A percentile compares a stretch with the other conserved stretches of the same genome.
phyloP scores from a whole-genome alignment of 2,888 invertebrate species.

The Mystacides longicornis region DNA sequence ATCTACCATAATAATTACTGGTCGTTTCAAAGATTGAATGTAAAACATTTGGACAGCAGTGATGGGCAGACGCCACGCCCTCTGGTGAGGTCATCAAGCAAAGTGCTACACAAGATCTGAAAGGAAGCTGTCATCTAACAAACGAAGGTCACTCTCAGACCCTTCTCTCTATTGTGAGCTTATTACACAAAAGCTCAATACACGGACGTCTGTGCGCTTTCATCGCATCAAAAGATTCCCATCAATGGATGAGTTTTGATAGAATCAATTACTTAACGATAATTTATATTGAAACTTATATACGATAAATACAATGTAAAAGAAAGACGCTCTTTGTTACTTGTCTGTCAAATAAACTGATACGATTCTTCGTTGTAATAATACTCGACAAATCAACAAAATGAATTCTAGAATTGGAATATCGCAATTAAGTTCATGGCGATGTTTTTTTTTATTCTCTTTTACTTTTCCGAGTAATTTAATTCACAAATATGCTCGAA shows the following conservation, averaged over 20 bases:
- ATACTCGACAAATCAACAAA: too few relatives aligned
- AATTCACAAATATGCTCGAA: not conserved
- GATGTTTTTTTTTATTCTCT: too few relatives aligned
- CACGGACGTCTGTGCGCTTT: not conserved
- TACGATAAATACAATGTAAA: too few relatives aligned
- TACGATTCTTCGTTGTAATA: too few relatives aligned
- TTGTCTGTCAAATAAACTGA: too few relatives aligned
- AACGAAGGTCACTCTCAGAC: not conserved
- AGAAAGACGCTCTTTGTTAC: too few relatives aligned
- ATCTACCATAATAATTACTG: too few relatives aligned
- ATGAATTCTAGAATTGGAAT: too few relatives aligned
- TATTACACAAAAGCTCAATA: not conserved
- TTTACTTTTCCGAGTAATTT: too few relatives aligned
- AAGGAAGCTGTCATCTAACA: constrained; percentile 5
- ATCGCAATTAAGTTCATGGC: too few relatives aligned
- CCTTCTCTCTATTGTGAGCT: not conserved
- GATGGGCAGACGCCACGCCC: constrained; percentile 4
- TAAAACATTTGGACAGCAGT: not conserved
- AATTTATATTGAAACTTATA: constrained; percentile 1
- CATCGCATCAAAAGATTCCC: not conserved
- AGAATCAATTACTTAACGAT: constrained; percentile 1
- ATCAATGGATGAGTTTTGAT: not conserved
- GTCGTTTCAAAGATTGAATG: too few relatives aligned
- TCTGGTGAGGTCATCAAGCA: constrained; percentile 10
- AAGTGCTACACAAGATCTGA: constrained; percentile 12